phyloP scores from a whole-genome alignment of 1,140 invertebrate genomes.

The Ostrea edulis region DNA sequence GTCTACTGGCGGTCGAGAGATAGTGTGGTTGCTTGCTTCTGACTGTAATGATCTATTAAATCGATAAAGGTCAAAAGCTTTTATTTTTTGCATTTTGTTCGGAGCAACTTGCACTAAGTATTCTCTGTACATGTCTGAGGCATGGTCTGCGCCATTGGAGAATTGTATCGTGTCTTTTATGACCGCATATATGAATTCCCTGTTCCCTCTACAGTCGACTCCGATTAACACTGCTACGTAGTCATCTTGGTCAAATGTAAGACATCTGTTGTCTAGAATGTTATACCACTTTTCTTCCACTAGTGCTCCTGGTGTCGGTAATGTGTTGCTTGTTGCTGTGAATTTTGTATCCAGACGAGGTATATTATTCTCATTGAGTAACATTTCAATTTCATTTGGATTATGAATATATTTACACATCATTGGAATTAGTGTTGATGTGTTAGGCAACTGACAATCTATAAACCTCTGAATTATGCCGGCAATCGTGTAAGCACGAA shows the following conservation, averaged over 20 bases:
- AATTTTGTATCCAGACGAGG: not conserved
- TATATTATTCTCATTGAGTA: not conserved
- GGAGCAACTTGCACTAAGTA: not conserved
- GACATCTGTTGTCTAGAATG: conserved; percentile 42
- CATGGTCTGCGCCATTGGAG: not conserved
- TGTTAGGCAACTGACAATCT: not conserved
- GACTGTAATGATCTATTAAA: not conserved
- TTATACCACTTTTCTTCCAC: conserved; percentile 43
- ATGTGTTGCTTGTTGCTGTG: not conserved
- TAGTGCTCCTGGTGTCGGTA: conserved; percentile 43
- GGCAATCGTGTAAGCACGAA: not conserved
- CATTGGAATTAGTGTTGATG: not conserved
- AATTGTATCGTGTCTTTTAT: not conserved
- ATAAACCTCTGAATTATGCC: not conserved
- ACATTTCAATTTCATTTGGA: not conserved
- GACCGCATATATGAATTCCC: not conserved
- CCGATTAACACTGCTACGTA: conserved; percentile 36
- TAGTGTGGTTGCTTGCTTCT: not conserved
- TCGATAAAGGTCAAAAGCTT: conserved; percentile 34
- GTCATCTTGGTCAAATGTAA: conserved; percentile 41
- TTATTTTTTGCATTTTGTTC: not conserved
- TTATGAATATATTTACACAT: not conserved
- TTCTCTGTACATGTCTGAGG: not conserved
- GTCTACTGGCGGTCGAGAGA: not conserved
- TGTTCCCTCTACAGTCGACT: not conserved